Evolutionary conservation across 2,113 vertebrate species (phyloP).

Genomic region (human (Homo sapiens)): DNA sequence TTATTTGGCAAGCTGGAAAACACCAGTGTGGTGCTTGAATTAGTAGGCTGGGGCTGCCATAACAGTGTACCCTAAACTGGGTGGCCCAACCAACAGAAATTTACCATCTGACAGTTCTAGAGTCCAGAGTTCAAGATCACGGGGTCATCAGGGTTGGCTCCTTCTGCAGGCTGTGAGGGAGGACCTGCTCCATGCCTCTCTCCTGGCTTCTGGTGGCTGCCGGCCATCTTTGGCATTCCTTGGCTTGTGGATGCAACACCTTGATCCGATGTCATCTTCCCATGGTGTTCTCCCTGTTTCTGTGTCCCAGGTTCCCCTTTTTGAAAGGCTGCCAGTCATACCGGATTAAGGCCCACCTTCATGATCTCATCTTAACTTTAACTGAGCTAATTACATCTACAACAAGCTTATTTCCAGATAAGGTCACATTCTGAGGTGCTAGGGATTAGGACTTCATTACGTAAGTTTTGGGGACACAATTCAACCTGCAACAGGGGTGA

Average conservation of each 20-base stretch:
- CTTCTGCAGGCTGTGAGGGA: neutral
- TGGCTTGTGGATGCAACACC: neutral
- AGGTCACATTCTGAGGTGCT: neutral
- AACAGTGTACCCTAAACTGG: neutral
- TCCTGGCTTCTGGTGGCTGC: neutral
- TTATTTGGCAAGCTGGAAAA: neutral
- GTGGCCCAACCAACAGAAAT: neutral
- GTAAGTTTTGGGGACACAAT: neutral
- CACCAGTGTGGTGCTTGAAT: no score
- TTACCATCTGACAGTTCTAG: neutral
- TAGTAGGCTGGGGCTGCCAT: neutral
- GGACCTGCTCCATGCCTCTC: accelerated
- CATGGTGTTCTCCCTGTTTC: neutral
- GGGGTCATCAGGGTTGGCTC: neutral
- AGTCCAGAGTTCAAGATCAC: neutral
- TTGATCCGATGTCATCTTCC: neutral
- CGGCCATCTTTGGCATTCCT: neutral
- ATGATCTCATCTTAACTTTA: neutral
- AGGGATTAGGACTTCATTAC: neutral
- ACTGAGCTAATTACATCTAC: neutral
- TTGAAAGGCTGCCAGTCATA: neutral
- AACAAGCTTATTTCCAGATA: neutral
- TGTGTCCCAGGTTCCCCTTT: neutral
- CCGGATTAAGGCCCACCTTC: neutral
- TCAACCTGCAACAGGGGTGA: neutral